A percentile compares a stretch with the other conserved stretches of the same genome.
Conservation (phyloP, 1,140 invertebrate genomes). For the Drosophila hydei region DNA sequence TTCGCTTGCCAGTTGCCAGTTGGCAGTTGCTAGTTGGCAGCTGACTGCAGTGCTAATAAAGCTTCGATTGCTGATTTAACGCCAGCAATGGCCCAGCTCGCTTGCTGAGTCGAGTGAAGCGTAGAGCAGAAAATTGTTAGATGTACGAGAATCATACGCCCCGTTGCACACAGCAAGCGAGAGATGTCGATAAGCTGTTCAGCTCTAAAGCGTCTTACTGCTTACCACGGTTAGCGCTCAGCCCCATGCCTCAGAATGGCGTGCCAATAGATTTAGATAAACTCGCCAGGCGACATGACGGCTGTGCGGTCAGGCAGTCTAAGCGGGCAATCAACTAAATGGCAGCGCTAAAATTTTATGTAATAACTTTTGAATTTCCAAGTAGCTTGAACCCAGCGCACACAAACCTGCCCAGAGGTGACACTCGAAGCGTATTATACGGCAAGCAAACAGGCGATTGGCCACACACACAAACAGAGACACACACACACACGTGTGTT, state of each 20-base stretch:
- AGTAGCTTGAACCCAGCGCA: constrained; percentile 57
- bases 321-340: constrained; percentile 79
- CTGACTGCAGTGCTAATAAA: constrained; percentile 75
- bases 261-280: constrained; percentile 82
- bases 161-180: constrained; percentile 56
- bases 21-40: constrained; percentile 36
- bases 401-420: constrained; percentile 34
- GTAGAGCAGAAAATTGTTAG: constrained; percentile 47
- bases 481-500: constrained; percentile 1
- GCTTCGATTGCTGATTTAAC: constrained; percentile 80
- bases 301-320: constrained; percentile 27
- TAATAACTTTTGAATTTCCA: constrained; percentile 82
- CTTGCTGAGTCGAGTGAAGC: constrained; percentile 25
- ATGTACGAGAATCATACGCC: constrained; percentile 62
- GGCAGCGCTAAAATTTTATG: constrained; percentile 79
- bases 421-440: constrained; percentile 60
- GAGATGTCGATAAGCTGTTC: constrained; percentile 72
- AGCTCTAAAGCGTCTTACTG: constrained; percentile 72
- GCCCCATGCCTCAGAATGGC: constrained; percentile 29
- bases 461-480: constrained; percentile 9
- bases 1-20: constrained; percentile 34
- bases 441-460: constrained; percentile 50
- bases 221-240: constrained; percentile 25
- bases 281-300: constrained; percentile 33
- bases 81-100: constrained; percentile 44